Conservation (phyloP, 2,797 vertebrate species). For the Melanogrammus aeglefinus region DNA sequence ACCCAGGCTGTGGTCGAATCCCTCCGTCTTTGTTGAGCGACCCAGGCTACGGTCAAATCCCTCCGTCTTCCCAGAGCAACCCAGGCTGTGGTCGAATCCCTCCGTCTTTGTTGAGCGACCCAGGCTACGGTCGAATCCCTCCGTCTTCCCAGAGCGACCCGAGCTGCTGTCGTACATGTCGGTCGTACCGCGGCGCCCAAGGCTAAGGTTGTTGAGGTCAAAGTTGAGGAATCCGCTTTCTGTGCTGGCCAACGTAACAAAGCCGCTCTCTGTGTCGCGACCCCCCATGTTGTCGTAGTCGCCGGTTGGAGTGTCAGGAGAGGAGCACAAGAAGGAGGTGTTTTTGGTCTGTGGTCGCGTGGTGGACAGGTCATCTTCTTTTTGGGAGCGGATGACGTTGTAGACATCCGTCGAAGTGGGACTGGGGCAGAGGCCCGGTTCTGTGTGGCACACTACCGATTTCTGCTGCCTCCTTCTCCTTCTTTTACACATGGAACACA, state of each 20-base stretch:
- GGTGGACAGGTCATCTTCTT: slow-evolving; percentile 84
- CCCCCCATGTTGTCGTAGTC: slow-evolving; percentile 79
- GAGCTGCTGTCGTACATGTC: slow-evolving; percentile 50
- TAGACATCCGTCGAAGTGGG: slow-evolving; percentile 81
- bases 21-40: not conserved
- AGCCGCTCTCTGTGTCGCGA: slow-evolving; percentile 78
- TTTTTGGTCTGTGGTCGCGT: slow-evolving; percentile 84
- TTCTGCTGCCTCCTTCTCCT: slow-evolving; percentile 63
- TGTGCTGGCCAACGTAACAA: slow-evolving; percentile 79
- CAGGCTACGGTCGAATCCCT: not conserved
- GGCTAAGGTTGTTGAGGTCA: slow-evolving; percentile 84
- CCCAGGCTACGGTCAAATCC: not conserved
- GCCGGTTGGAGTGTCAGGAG: slow-evolving; percentile 70
- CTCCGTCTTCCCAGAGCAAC: not conserved
- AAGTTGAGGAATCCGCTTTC: slow-evolving; percentile 91
- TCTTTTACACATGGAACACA: slow-evolving; percentile 6
- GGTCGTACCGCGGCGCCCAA: slow-evolving; percentile 39
- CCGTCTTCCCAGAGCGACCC: not conserved
- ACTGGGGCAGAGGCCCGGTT: slow-evolving; percentile 66
- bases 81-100: slow-evolving; percentile 6
- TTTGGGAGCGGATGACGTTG: slow-evolving; percentile 85
- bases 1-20: slow-evolving; percentile 1
- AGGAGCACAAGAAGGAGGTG: slow-evolving; percentile 84
- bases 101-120: slow-evolving; percentile 8
- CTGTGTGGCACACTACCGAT: slow-evolving; percentile 68